These are phyloP conservation scores for Bugula neritina DNA, from an alignment of 2,888 invertebrate species.

Conservation along the genomic window DNA sequence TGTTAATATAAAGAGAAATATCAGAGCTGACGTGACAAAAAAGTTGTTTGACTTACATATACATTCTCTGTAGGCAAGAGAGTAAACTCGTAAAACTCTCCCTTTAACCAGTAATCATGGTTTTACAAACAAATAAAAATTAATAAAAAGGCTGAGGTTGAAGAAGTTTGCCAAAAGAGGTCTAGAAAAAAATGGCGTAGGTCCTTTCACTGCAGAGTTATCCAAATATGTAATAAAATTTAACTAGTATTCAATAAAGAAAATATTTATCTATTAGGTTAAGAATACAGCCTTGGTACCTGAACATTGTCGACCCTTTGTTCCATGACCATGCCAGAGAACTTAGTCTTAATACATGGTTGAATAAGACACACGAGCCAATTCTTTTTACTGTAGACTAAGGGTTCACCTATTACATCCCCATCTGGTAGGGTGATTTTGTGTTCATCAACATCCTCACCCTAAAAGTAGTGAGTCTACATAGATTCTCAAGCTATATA, in stretches of 20 bases:
- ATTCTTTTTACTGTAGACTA: constrained; percentile 1
- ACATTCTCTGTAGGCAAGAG: background rate
- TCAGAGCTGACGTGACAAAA: too few species aligned
- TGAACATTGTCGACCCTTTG: constrained; percentile 26
- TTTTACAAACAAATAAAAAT: too few species aligned
- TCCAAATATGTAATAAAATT: too few species aligned
- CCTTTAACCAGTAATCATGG: too few species aligned
- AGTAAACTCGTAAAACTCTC: constrained; percentile 1
- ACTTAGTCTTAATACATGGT: constrained; percentile 27
- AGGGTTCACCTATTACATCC: constrained; percentile 20
- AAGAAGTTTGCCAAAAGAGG: too few species aligned
- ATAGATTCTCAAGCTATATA: too few species aligned
- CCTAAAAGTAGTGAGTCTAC: background rate
- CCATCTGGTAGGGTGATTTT: constrained; percentile 23
- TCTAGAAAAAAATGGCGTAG: too few species aligned
- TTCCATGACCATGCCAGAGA: constrained; percentile 20
- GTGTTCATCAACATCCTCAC: constrained; percentile 9
- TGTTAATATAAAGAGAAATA: background rate
- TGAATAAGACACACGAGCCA: constrained; percentile 24
- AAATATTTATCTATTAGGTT: background rate
- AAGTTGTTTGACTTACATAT: constrained; percentile 19
- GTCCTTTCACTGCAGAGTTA: too few species aligned
- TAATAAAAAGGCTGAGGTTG: too few species aligned
- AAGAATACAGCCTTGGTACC: too few species aligned
- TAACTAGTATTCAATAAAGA: too few species aligned